These are phyloP conservation scores for Ophion ellenae DNA, from an alignment of 2,888 invertebrate species.

Conservation along the genomic window DNA sequence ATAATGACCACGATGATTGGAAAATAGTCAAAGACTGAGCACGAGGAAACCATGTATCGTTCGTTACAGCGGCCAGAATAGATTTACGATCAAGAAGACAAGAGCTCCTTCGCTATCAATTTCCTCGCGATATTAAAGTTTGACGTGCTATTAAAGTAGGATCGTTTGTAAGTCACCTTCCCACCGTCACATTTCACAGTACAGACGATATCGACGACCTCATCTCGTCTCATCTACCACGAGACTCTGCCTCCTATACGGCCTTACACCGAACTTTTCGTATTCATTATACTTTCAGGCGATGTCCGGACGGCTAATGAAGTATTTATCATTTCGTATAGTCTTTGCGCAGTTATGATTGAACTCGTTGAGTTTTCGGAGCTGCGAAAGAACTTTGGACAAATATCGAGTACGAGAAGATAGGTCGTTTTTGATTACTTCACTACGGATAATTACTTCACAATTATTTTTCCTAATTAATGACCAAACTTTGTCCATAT, in stretches of 20 bases:
- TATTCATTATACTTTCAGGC: slow-evolving; percentile 7
- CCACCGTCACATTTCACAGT: not conserved
- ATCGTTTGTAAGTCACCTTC: not conserved
- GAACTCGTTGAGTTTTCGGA: not conserved
- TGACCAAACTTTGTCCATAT: not conserved
- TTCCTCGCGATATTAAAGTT: slow-evolving; percentile 56
- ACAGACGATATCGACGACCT: not conserved
- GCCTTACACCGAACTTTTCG: not conserved
- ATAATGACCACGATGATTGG: not conserved
- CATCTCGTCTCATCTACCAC: not conserved
- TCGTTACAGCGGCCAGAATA: slow-evolving; percentile 6
- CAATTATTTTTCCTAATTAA: not conserved
- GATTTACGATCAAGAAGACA: slow-evolving; percentile 9
- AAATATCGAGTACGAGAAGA: not conserved
- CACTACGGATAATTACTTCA: not conserved
- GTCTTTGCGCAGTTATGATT: not conserved
- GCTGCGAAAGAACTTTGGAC: not conserved
- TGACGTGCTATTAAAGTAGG: slow-evolving; percentile 44
- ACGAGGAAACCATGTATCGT: not conserved
- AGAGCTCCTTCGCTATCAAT: slow-evolving; percentile 35
- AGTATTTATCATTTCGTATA: slow-evolving; percentile 23
- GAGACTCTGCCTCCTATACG: not conserved
- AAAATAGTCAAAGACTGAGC: not conserved
- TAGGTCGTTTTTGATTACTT: not conserved
- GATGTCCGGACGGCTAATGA: slow-evolving; percentile 15